phyloP scores from a whole-genome alignment of 1,140 invertebrate genomes.

The Ceratosolen fusciceps region DNA sequence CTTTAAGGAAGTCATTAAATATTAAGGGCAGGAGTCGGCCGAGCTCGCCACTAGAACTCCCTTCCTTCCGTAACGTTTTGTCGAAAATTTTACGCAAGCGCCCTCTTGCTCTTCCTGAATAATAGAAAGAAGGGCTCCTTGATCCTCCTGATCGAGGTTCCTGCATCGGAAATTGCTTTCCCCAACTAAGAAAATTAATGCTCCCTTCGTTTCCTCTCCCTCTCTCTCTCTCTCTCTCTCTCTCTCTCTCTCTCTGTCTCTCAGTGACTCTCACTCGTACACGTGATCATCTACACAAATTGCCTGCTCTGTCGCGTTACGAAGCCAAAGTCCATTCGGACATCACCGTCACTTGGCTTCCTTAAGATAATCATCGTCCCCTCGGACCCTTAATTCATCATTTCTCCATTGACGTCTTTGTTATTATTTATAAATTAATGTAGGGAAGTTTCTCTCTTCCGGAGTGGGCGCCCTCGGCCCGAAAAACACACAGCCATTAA shows the following conservation, averaged over 20 bases:
- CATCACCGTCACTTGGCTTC: not conserved
- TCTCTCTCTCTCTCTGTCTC: not conserved
- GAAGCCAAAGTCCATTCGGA: too few relatives aligned
- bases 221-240: not conserved
- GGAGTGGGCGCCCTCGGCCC: too few relatives aligned
- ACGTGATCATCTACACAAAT: too few relatives aligned
- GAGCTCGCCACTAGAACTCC: not conserved
- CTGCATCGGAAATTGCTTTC: conserved; percentile 37
- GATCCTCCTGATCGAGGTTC: conserved; percentile 21
- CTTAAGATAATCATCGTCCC: conserved; percentile 8
- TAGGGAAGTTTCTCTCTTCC: too few relatives aligned
- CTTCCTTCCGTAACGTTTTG: conserved; percentile 5
- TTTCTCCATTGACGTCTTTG: not conserved
- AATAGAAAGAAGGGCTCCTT: not conserved
- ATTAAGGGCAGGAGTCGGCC: conserved; percentile 10
- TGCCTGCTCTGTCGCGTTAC: not conserved
- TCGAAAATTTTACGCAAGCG: not conserved
- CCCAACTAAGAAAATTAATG: conserved; percentile 1
- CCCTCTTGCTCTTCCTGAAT: conserved; percentile 22
- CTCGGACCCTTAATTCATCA: too few relatives aligned
- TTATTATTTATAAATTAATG: not conserved
- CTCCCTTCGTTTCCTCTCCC: not conserved
- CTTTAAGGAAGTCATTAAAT: conserved; percentile 45
- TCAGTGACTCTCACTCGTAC: too few relatives aligned
- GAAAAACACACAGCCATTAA: too few relatives aligned